Evolutionary conservation across 1,140 invertebrate species (phyloP), one percentile per base, ranked within the genome.

Genomic region (Trichonephila clavata): DNA sequence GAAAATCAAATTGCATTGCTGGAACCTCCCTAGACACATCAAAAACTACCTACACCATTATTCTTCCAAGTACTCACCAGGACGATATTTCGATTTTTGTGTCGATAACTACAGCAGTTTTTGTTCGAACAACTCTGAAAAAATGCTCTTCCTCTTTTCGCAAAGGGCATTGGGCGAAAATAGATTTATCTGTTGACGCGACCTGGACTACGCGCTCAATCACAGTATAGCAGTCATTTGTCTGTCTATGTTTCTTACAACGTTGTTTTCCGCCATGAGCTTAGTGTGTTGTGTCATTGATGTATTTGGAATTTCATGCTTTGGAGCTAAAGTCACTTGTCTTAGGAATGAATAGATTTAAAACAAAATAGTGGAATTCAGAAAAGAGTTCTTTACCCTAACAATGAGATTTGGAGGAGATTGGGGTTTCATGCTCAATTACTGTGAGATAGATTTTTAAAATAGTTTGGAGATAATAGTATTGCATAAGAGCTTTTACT

Each of bases 31-130:
- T 77, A 32, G 68, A 32, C 68, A 32, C 32, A 77, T 77, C 68
- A 77, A 77, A 77, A 39, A 16, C 27, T 16, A 77, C 27, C 8
- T 77, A 32, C 68, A 13, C 68, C 68, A 77, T 77, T 39, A 18
- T 77, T 77, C 68, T 77, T 77, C 68, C 68, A 16, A 77, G 24
- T 27, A 77, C 68, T 77, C 68, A 3, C 13, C 5, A 16, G 27
- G 39, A 77, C 24, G 68, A 77, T 77, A 39, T 77, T 77, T 77
- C 68, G 68, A 77, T 77, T 77, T 77, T 77, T 18, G 68, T 77
- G 68, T 77, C 68, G 68, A 77, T 77, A 77, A 18, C 68, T 77
- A 32, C 24, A 1, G 24, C 27, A 32, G 27, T 39, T 39, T 77
- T 27, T 77, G 68, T 77, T 77, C 27, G 68, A 77, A 77, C 24